A percentile compares a stretch with the other conserved stretches of the same genome.
These are phyloP conservation scores for Limnodromus scolopaceus DNA, from an alignment of 2,797 vertebrate genomes.

Conservation along the genomic window DNA sequence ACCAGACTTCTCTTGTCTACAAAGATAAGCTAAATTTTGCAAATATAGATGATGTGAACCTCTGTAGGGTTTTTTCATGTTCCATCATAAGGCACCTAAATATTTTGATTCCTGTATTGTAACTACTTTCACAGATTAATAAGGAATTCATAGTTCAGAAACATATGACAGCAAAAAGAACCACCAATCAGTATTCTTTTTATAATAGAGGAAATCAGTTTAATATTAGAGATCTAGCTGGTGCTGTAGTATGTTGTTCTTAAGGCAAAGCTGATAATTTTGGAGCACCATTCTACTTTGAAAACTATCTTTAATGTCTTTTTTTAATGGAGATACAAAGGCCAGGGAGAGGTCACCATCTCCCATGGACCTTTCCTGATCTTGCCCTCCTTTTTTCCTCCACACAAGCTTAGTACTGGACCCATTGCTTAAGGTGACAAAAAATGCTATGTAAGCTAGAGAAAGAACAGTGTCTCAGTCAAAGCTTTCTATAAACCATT, in stretches of 20 bases:
- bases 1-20: not conserved
- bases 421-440: not conserved
- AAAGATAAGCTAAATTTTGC: not conserved
- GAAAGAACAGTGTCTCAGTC: not conserved
- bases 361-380: not conserved
- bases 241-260: not conserved
- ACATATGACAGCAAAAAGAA: not conserved
- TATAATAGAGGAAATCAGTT: not conserved
- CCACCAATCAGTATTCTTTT: not conserved
- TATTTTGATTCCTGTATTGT: not conserved
- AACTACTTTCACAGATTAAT: not conserved
- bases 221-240: not conserved
- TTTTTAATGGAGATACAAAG: not conserved
- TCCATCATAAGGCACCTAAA: not conserved
- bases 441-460: fast-evolving
- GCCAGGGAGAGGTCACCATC: not conserved
- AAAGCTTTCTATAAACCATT: not conserved
- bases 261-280: not conserved
- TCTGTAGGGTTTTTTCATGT: not conserved
- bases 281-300: not conserved
- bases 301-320: not conserved
- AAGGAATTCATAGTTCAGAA: not conserved
- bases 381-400: not conserved
- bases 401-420: not conserved
- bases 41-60: not conserved